Base-by-base conservation (phyloP, 2,888 invertebrate genomes). In the Meloe dianella region DNA sequence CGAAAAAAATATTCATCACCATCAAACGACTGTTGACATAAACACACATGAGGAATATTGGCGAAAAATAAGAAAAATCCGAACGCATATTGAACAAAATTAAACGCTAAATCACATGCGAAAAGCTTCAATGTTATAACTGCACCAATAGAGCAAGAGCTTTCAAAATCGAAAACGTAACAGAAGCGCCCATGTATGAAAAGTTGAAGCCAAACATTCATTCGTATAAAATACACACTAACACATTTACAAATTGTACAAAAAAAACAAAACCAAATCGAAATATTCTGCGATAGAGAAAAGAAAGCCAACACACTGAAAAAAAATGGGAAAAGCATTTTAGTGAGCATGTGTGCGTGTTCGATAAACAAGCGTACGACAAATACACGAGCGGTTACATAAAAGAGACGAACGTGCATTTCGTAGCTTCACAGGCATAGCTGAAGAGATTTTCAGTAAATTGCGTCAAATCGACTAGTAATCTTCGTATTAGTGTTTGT, bases 381-480 rank as follows among this genome's bases (percentile, higher is more conserved):
- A 17, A 41, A 17, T 41, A 41, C 17, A 17, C 32, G 27, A 57
- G 30, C 32, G 60, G 60, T 35, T 47, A 51, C 54, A 65, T 57
- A 61, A 63, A 29, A 61, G 64, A 66, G 68, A 62, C 66, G 72
- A 74, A 71, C 71, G 74, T 73, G 69, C 73, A 67, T 70, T 72
- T 73, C 5, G 17, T 7, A 41, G 14, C 14, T 70, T 69, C 61
- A 58, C 61, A 54, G 60, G 57, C 64, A 60, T 14, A 2, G 14
- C 35, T 14, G 6, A 74, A 68, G 73, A 73, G 74, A 74, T 75
- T 76, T 76, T 71, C 61, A 71, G 74, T 72, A 77, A 78, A 78
- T 77, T 76, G 77, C 76, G 72, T 74, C 72, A 65, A 72, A 47
- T 47, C 47, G 20, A 20, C 10, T 4, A 9, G 20, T 47, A 47